Base-by-base conservation (phyloP, 2,888 invertebrate genomes). In the Tetragonisca angustula region DNA sequence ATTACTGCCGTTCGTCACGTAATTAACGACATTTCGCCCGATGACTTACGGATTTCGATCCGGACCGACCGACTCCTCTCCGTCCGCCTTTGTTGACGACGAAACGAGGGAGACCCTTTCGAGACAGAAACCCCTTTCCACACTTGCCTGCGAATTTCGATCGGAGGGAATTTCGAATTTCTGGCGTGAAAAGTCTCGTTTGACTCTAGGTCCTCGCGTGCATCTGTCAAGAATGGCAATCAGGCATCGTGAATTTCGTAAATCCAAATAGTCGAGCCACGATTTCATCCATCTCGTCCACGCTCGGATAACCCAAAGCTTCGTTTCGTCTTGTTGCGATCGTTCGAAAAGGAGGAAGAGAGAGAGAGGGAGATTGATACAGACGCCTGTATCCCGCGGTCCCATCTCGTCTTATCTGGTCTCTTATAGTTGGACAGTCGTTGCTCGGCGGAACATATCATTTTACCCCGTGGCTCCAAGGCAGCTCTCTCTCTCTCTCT, bases 381-480 rank as follows among this genome's bases (percentile, higher is more conserved):
- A 80, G 83, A 84, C 83, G 68, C 73, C 59, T 68, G 76, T 81
- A 83, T 87, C 83, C 85, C 62, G 78, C 68, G 65, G 76, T 81
- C 79, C 87, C 87, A 85, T 89, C 90, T 82, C 74, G 88, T 81
- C 90, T 89, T 88, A 88, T 90, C 87, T 88, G 50, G 72, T 76
- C 85, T 76, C 81, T 86, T 85, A 89, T 79, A 80, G 88, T 71
- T 76, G 69, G 75, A 75, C 79, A 80, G 79, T 74, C 84, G 78
- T 76, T 81, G 88, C 84, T 87, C 85, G 74, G 72, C 76, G 71
- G 80, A 74, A 88, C 87, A 78, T 89, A 90, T 89, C 89, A 88
- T 89, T 87, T 90, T 87, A 88, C 82, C 79, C 65, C 32, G 73
- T 79, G 74, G 78, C 81, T 79, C 49, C 62, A 52, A 76, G 67